Conservation (phyloP, 2,888 invertebrate species). For the Apotomis betuletana region DNA sequence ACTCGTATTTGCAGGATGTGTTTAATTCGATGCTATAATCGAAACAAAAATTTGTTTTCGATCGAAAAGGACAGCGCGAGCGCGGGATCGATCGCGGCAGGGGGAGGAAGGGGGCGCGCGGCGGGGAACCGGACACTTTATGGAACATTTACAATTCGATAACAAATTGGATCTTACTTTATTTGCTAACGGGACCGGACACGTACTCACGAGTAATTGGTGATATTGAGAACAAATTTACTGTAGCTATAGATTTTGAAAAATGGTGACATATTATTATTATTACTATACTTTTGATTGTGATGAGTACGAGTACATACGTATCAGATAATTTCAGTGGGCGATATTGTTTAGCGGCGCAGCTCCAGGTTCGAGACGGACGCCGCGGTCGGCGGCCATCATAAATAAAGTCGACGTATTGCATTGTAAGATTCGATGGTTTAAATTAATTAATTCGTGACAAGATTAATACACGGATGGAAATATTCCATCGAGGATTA, state of each 20-base stretch:
- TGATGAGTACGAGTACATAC: too few species aligned
- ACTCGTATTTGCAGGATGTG: too few species aligned
- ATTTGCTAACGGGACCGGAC: constrained; percentile 26
- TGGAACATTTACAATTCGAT: constrained; percentile 23
- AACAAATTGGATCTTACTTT: constrained; percentile 24
- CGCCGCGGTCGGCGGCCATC: constrained; percentile 11
- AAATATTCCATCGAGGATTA: constrained; percentile 37
- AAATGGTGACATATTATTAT: neutral
- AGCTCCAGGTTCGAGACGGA: neutral
- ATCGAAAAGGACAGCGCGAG: constrained; percentile 1
- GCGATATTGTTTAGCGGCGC: neutral
- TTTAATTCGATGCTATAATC: constrained; percentile 9
- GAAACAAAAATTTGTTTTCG: constrained; percentile 8
- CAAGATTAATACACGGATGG: constrained; percentile 37
- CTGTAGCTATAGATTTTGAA: neutral
- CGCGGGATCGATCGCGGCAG: neutral
- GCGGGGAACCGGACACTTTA: constrained; percentile 21
- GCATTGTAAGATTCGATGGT: constrained; percentile 26
- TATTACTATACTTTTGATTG: neutral
- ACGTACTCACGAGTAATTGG: constrained; percentile 18
- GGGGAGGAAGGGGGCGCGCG: neutral
- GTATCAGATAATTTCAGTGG: neutral
- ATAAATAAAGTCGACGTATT: constrained; percentile 30
- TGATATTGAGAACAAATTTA: neutral
- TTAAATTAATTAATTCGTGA: constrained; percentile 40